phyloP scores from a whole-genome alignment of 2,888 invertebrate genomes.

The Drosophila kambysellisi region DNA sequence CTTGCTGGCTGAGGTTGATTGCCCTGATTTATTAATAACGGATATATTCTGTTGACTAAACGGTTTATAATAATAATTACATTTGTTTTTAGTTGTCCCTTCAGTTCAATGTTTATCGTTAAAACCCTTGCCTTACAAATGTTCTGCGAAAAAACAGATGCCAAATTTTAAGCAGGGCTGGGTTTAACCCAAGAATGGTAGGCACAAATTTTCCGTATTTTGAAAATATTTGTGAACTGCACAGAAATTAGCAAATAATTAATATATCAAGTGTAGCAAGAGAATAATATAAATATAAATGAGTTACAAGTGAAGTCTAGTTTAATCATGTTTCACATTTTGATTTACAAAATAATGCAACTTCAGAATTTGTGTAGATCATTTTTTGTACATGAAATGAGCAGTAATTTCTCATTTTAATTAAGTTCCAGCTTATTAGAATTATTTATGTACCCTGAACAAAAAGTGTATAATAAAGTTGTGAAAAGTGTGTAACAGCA shows the following conservation, averaged over 20 bases:
- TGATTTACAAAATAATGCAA: not conserved
- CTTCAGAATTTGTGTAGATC: not conserved
- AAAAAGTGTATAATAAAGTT: not conserved
- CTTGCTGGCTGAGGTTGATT: constrained; percentile 30
- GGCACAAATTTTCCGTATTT: not conserved
- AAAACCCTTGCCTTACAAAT: not conserved
- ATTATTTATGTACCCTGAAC: not conserved
- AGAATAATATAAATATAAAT: not conserved
- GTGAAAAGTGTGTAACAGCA: not conserved
- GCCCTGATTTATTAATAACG: not conserved
- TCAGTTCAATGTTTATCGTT: constrained; percentile 1
- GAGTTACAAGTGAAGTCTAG: not conserved
- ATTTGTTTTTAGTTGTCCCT: constrained; percentile 1
- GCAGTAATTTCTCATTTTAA: not conserved
- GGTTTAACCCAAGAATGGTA: not conserved
- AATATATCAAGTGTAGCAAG: not conserved
- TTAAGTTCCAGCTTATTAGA: not conserved
- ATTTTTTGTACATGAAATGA: not conserved
- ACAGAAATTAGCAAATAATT: not conserved
- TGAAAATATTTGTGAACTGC: not conserved
- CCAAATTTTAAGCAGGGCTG: not conserved
- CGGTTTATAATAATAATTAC: not conserved
- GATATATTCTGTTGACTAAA: not conserved
- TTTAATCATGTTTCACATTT: not conserved
- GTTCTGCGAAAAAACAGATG: not conserved